Base-by-base conservation (phyloP, 2,113 vertebrate species). In the Oreochromis tanganicae region DNA sequence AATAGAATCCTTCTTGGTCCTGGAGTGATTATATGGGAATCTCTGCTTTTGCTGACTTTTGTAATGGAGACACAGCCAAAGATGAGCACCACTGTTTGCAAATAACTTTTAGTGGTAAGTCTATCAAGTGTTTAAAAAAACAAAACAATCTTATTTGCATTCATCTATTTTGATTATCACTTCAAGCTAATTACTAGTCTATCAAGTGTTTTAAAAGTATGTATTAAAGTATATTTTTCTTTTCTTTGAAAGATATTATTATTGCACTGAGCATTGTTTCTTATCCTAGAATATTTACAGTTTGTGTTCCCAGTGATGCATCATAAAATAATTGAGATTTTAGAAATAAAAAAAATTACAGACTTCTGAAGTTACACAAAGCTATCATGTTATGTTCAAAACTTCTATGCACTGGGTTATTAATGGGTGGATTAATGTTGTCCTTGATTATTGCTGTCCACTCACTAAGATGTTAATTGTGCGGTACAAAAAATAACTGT, bases 361-460 rank as follows among this genome's bases (percentile, higher is more conserved):
- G 46, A 8, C 16, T 0, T 50, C 0, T 50, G 16, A 50, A 50
- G 48, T 50, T 50, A 6, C 48, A 9, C 7, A 50, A 50, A 50
- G 7, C 48, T 41, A 4, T 41, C 10, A 41, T 48, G 0, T 50
- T 50, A 50, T 9, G 48, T 0, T 3, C 48, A 19, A 50, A 19
- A 52, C 17, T 19, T 52, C 48, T 19, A 19, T 52, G 48, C 4
- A 52, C 17, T 50, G 17, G 48, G 48, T 50, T 50, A 50, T 50
- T 50, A 19, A 19, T 43, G 3, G 7, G 4, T 56, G 21, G 21
- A 57, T 27, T 27, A 57, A 57, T 29, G 24, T 54, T 54, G 19
- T 0, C 52, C 52, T 21, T 11, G 9, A 55, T 55, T 6, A 55
- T 0, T 55, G 52, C 0, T 1, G 19, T 57, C 24, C 1, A 57